Percentiles rank a stretch among this genome's conserved stretches.
These are phyloP conservation scores for Hirudo medicinalis DNA, from an alignment of 1,140 invertebrate genomes.

Conservation along the genomic window DNA sequence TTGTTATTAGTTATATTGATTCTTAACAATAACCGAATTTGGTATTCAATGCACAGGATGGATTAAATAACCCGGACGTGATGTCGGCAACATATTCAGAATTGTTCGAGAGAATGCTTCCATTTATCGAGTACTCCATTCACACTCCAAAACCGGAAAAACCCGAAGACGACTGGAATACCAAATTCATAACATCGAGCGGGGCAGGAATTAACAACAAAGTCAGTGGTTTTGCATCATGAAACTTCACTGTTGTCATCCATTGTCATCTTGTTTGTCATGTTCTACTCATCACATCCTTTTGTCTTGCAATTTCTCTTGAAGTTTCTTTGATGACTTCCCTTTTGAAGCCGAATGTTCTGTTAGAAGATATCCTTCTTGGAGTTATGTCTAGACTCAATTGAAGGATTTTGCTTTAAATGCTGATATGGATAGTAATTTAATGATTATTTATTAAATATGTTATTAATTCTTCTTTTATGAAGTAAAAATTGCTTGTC, in stretches of 20 bases:
- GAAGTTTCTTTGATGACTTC: not conserved
- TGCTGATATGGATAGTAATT: not conserved
- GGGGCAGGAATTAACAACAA: conserved; percentile 26
- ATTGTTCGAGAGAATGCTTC: conserved; percentile 64
- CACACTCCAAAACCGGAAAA: conserved; percentile 53
- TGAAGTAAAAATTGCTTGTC: too few relatives aligned
- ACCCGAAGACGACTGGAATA: conserved; percentile 32
- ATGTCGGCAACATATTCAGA: conserved; percentile 58
- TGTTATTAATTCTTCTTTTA: too few relatives aligned
- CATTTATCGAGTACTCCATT: conserved; percentile 59
- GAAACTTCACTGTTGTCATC: too few relatives aligned
- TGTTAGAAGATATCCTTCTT: too few relatives aligned
- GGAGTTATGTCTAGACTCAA: too few relatives aligned
- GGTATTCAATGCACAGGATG: not conserved
- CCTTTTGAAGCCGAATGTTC: too few relatives aligned
- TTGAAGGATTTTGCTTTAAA: not conserved
- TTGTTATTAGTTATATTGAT: not conserved
- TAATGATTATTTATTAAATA: too few relatives aligned
- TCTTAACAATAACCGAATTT: not conserved
- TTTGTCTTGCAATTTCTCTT: too few relatives aligned
- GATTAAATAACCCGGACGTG: not conserved
- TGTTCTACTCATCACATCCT: too few relatives aligned
- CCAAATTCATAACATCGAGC: not conserved
- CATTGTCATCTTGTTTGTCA: too few relatives aligned
- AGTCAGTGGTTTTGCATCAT: conserved; percentile 35